Percentiles rank a stretch among this genome's conserved stretches.
phyloP scores from a whole-genome alignment of 23 tunicate species.

The Phallusia fumigata region DNA sequence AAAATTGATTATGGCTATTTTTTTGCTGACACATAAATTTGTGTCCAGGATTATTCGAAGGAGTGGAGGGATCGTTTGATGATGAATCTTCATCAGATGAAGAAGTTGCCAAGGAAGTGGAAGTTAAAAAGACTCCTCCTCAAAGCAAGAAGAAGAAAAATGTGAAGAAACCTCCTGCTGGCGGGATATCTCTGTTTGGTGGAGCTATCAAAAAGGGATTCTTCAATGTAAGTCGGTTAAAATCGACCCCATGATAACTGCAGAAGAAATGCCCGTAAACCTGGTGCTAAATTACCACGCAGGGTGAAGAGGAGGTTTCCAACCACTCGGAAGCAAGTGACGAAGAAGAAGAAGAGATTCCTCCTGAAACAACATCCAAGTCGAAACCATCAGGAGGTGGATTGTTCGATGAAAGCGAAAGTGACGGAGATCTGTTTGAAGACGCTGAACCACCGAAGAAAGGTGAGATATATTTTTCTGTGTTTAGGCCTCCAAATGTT shows the following conservation, averaged over 20 bases:
- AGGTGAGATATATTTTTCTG: slow-evolving; percentile 8
- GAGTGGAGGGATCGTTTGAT: slow-evolving; percentile 38
- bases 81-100: slow-evolving; percentile 52
- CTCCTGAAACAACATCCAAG: not conserved
- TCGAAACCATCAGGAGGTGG: not conserved
- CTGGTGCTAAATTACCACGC: no score
- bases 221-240: slow-evolving; percentile 36
- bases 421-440: slow-evolving; percentile 29
- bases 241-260: no score
- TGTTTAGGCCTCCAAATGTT: no score
- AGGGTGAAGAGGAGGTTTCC: slow-evolving; percentile 18
- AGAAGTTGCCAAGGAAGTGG: slow-evolving; percentile 20
- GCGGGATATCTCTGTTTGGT: slow-evolving; percentile 81
- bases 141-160: slow-evolving; percentile 41
- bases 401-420: slow-evolving; percentile 20
- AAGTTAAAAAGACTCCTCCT: not conserved
- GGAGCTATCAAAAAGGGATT: slow-evolving; percentile 83
- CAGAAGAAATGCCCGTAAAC: no score
- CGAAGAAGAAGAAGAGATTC: not conserved
- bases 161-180: slow-evolving; percentile 38
- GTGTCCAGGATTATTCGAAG: slow-evolving; percentile 66
- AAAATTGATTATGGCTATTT: no score
- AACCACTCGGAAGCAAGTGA: not conserved
- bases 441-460: slow-evolving; percentile 4
- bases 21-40: not conserved